These are phyloP conservation scores for Drosophila kepulauana DNA, from an alignment of 1,140 invertebrate species.

Conservation along the genomic window DNA sequence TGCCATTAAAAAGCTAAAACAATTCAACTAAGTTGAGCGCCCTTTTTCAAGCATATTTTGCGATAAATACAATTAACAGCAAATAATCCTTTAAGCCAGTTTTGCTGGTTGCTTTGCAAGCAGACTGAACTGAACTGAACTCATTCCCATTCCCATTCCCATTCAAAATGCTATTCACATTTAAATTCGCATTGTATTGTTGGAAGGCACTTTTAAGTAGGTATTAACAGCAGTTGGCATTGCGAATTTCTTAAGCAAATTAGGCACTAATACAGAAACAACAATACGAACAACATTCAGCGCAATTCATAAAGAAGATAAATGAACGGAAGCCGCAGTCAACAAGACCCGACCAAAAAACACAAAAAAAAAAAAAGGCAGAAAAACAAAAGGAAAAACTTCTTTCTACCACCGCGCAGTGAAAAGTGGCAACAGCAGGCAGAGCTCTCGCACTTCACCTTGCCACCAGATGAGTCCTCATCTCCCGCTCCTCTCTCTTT, in stretches of 20 bases:
- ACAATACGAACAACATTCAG: conserved; percentile 21
- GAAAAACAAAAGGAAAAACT: conserved; percentile 34
- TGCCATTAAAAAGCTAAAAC: no score
- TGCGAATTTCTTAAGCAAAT: conserved; percentile 45
- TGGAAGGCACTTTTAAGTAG: neutral
- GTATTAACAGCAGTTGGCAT: conserved; percentile 26
- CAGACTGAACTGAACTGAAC: no score
- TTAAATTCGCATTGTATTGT: no score
- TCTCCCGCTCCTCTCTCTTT: neutral
- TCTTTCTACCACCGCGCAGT: neutral
- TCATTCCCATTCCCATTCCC: no score
- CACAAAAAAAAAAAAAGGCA: neutral
- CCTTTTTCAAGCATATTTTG: no score
- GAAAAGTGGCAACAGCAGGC: conserved; percentile 15
- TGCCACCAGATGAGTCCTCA: no score
- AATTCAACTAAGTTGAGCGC: no score
- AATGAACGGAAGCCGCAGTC: conserved; percentile 58
- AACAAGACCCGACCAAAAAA: conserved; percentile 8
- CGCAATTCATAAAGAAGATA: conserved; percentile 63
- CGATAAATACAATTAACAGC: no score
- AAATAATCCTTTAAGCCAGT: no score
- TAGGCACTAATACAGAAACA: conserved; percentile 23
- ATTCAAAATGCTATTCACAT: no score
- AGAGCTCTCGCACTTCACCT: neutral
- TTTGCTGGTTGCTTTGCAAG: no score